A percentile compares a stretch with the other conserved stretches of the same genome.
Evolutionary conservation across 2,113 vertebrate genomes (phyloP).

Genomic region (Seriola aureovittata): DNA sequence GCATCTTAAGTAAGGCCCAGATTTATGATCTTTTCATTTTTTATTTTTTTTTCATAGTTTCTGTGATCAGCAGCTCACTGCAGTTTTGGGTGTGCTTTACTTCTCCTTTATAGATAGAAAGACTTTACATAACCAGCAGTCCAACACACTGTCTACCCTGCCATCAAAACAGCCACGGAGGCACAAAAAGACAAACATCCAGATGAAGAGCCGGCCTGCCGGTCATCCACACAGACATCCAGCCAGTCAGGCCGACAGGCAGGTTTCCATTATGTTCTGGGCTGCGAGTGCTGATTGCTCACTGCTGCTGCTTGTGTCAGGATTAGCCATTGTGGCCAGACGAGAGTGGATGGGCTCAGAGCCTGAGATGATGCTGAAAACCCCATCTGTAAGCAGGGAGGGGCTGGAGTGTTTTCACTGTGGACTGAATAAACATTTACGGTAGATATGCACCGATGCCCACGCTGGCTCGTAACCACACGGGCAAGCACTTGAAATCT

Average conservation of each 20-base stretch:
- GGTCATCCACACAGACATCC: slow-evolving; percentile 52
- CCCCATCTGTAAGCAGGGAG: slow-evolving; percentile 54
- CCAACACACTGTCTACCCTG: slow-evolving; percentile 27
- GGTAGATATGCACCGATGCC: slow-evolving; percentile 33
- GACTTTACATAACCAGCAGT: slow-evolving; percentile 35
- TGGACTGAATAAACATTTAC: slow-evolving; percentile 62
- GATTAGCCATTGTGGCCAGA: slow-evolving; percentile 70
- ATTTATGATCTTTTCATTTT: not conserved
- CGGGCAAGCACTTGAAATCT: slow-evolving; percentile 30
- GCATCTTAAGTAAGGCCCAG: not conserved
- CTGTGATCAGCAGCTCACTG: slow-evolving; percentile 10
- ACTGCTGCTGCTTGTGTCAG: slow-evolving; percentile 63
- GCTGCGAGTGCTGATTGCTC: slow-evolving; percentile 62
- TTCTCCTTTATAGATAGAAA: slow-evolving; percentile 19
- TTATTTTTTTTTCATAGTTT: not conserved
- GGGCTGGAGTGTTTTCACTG: slow-evolving; percentile 55
- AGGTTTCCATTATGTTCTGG: slow-evolving; percentile 66
- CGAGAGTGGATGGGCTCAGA: slow-evolving; percentile 62
- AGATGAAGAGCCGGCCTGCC: slow-evolving; percentile 53
- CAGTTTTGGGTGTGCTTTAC: slow-evolving; percentile 14
- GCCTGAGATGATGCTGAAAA: slow-evolving; percentile 58
- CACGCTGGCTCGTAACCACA: slow-evolving; percentile 22
- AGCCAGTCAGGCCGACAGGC: slow-evolving; percentile 53
- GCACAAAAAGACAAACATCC: slow-evolving; percentile 43
- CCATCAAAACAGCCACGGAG: slow-evolving; percentile 45